A percentile compares a stretch with the other conserved stretches of the same genome.
Evolutionary conservation across 2,113 vertebrate genomes (phyloP).

Genomic region (Cebus imitator): DNA sequence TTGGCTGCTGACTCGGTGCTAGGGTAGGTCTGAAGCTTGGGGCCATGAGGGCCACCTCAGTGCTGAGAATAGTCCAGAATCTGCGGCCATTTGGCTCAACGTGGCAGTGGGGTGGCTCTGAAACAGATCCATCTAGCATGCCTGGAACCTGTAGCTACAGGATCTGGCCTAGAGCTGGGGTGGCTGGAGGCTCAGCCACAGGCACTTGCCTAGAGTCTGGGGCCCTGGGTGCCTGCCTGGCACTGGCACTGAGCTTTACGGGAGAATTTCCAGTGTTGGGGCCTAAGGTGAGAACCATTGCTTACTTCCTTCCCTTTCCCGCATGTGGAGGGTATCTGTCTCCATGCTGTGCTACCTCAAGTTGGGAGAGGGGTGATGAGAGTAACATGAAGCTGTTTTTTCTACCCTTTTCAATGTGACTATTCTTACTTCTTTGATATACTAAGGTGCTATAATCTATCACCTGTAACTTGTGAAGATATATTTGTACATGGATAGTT

Average conservation of each 20-base stretch:
- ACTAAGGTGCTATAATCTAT: not conserved
- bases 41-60: not conserved
- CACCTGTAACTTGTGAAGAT: not conserved
- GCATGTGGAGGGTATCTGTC: too few relatives aligned
- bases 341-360: not conserved
- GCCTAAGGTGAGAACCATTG: too few relatives aligned
- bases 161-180: not conserved
- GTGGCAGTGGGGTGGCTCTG: not conserved
- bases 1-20: not conserved
- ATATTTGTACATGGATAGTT: not conserved
- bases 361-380: not conserved
- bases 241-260: not conserved
- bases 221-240: not conserved
- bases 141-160: not conserved
- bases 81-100: too few relatives aligned
- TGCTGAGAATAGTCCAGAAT: not conserved
- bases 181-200: not conserved
- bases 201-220: not conserved
- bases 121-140: not conserved
- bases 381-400: not conserved
- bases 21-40: not conserved
- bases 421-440: not conserved
- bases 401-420: not conserved
- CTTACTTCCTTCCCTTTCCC: not conserved
- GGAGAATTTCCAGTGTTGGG: not conserved